Base-by-base conservation (phyloP, 2,888 invertebrate species). In the Trypoxylon attenuatum region DNA sequence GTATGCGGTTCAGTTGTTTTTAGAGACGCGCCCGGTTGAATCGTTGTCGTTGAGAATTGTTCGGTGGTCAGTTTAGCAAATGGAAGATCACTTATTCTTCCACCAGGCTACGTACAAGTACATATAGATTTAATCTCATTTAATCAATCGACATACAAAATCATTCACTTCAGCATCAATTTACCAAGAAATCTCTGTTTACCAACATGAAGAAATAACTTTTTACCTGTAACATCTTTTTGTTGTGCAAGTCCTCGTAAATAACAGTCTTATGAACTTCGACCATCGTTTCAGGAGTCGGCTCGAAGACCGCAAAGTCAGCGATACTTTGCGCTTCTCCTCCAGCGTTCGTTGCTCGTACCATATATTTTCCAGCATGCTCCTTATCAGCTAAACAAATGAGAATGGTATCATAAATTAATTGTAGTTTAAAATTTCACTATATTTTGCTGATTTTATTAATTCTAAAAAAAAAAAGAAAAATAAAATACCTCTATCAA, bases 311-410 rank as follows among this genome's bases (percentile, higher is more conserved):
- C 58, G 92, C 91, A 73, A 94, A 92, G 81, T 94, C 94, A 5
- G 94, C 94, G 69, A 93, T 92, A 85, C 94, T 93, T 83, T 92
- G 91, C n/a, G 94, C 93, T 87, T 94, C 94, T n/a, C 94, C 94
- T 15, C 92, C 93, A 50, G 91, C 89, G 82, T 94, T 94, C 0
- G 90, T 90, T 6, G 94, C 94, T 71, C 90, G 89, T 10, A 93
- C 93, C 90, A 92, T 93, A 78, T 93, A 94, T 78, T 93, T 92
- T 49, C 95, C 95, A 56, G 91, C 91, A 85, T 96, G 93, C 67
- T 90, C 87, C 22, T 89, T 88, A 76, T 90, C 89, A 68, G 90
- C 92, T 92, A 66, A 23, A 82, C 1, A 21, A 71, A n/a, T 6
- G 39, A n/a, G 1, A 5, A 22, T 33, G 3, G 33, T 10, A 8